phyloP scores from a whole-genome alignment of 2,113 vertebrate genomes.

The Machaerirhynchus nigripectus region DNA sequence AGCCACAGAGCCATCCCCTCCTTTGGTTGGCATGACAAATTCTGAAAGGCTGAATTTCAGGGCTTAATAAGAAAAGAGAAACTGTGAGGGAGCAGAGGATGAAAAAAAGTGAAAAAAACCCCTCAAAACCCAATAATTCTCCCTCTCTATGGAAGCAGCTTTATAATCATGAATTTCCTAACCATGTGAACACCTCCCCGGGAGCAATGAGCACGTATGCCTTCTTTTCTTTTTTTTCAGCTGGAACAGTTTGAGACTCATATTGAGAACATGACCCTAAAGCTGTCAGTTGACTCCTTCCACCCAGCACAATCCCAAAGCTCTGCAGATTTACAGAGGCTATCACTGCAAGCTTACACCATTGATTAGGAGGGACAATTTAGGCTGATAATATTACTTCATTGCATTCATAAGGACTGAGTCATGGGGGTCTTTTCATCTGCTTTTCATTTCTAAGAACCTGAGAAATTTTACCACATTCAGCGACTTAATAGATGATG shows the following conservation, averaged over 20 bases:
- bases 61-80: not conserved
- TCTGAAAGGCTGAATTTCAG: not conserved
- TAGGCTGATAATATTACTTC: not conserved
- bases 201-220: not conserved
- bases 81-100: not conserved
- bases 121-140: not conserved
- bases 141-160: not conserved
- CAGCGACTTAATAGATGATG: slow-evolving; percentile 38
- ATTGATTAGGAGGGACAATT: slow-evolving; percentile 27
- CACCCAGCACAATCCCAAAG: not conserved
- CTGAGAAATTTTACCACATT: slow-evolving; percentile 26
- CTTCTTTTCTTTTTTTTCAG: not conserved
- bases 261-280: not conserved
- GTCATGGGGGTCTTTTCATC: not conserved
- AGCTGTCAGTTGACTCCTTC: not conserved
- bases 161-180: not conserved
- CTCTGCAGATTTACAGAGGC: not conserved
- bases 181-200: not conserved
- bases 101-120: accelerated
- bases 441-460: slow-evolving; percentile 20
- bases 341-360: not conserved
- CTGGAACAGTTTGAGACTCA: not conserved
- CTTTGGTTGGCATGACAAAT: not conserved
- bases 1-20: not conserved
- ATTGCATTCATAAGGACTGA: not conserved